Evolutionary conservation across 2,797 vertebrate genomes (phyloP).

Genomic region (Masticophis lateralis): DNA sequence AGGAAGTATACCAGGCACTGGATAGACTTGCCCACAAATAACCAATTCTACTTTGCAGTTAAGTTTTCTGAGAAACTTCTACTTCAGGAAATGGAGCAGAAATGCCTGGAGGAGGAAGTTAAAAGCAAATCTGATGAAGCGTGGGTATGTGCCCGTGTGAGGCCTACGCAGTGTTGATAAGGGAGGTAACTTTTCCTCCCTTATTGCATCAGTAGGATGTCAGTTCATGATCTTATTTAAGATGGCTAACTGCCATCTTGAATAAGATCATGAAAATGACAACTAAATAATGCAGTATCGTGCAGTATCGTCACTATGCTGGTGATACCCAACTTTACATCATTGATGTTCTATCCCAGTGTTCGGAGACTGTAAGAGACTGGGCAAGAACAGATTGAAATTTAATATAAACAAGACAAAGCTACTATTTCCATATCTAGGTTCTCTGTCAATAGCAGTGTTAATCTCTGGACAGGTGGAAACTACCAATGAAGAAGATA

Average conservation of each 20-base stretch:
- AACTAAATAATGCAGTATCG: background rate
- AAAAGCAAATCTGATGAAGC: background rate
- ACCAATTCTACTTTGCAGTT: background rate
- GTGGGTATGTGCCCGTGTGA: background rate
- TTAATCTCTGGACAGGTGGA: too few species aligned
- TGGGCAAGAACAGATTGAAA: background rate
- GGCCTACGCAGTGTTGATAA: background rate
- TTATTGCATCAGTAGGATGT: background rate
- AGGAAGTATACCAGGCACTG: background rate
- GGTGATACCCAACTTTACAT: background rate
- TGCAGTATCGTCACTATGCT: background rate
- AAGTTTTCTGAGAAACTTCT: background rate
- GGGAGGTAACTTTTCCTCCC: background rate
- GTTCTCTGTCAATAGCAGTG: too few species aligned
- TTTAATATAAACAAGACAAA: background rate
- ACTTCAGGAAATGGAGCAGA: background rate
- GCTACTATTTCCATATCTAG: too few species aligned
- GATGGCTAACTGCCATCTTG: background rate
- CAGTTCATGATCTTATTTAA: background rate
- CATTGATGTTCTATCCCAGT: background rate
- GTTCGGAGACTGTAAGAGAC: background rate
- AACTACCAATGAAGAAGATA: too few species aligned
- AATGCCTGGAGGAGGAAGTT: background rate
- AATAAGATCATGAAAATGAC: background rate
- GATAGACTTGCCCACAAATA: background rate